These are phyloP conservation scores for Sphaerodactylus townsendi DNA, from an alignment of 2,113 vertebrate genomes.

Conservation along the genomic window DNA sequence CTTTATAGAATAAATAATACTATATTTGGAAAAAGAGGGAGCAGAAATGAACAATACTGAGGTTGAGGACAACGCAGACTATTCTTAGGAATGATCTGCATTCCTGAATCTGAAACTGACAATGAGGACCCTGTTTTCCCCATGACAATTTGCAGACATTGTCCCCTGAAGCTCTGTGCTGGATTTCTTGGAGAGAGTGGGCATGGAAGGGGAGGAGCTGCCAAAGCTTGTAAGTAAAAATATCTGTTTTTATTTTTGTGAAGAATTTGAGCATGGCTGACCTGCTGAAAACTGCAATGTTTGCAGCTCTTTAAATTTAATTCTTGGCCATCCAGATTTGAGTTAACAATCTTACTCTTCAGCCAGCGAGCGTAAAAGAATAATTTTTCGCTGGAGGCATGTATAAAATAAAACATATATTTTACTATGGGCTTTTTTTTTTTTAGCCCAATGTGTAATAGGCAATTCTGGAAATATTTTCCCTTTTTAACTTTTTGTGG, in stretches of 20 bases:
- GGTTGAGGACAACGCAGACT: background rate
- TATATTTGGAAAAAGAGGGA: too few relatives aligned
- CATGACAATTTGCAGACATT: slow-evolving; percentile 1
- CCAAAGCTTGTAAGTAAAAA: slow-evolving; percentile 40
- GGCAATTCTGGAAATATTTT: slow-evolving; percentile 83
- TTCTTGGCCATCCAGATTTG: slow-evolving; percentile 62
- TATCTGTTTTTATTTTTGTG: slow-evolving; percentile 46
- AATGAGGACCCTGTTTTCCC: background rate
- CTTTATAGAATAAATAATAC: too few relatives aligned
- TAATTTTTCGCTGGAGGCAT: slow-evolving; percentile 73
- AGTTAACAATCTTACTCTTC: slow-evolving; percentile 66
- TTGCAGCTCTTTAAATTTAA: slow-evolving; percentile 72
- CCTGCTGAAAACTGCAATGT: slow-evolving; percentile 61
- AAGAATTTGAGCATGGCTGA: slow-evolving; percentile 42
- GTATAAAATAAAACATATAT: slow-evolving; percentile 75
- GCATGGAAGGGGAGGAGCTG: slow-evolving; percentile 6
- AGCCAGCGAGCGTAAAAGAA: slow-evolving; percentile 62
- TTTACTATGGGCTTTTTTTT: slow-evolving; percentile 73
- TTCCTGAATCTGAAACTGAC: background rate
- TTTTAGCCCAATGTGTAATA: slow-evolving; percentile 79
- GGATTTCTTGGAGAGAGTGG: slow-evolving; percentile 29
- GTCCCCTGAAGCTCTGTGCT: slow-evolving; percentile 8
- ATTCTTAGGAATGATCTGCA: background rate
- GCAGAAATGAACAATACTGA: too few relatives aligned
- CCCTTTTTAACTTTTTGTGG: slow-evolving; percentile 81